Base-by-base conservation (phyloP, 92 coral and sea anemone species). In the Anthopleura xanthogrammica region DNA sequence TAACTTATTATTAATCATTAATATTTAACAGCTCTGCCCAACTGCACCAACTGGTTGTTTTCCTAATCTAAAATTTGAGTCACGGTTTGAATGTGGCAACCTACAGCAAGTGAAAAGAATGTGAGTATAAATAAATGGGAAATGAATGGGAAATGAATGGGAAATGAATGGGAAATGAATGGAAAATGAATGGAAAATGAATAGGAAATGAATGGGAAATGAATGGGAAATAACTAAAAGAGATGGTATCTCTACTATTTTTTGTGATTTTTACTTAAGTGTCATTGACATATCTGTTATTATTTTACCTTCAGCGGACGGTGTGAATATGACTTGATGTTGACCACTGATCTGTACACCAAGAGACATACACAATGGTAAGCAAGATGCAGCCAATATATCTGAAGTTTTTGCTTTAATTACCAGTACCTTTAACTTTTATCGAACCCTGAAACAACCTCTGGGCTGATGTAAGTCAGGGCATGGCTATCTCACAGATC, bases 51-150 rank as follows among this genome's bases (percentile, higher is more conserved):
- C 89, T 43, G 98, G 98, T 6, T 93, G 98, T 82, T 86, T 97
- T 7, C 98, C 98, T 66, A 83, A 91, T 77, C 84, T 96, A 52
- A 87, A 88, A 71, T 95, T 95, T 85, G 98, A 95, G 83, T 95
- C 98, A 13, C 79, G 98, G 60, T 95, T 95, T 90, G 98, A 95
- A 72, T 94, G 98, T 87, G 99, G 99, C 52, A 96, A 96, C 89
- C 90, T 96, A 39, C 83, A 91, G 80, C 99, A 96, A 78, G 98
- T 95, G 1, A 92, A 90, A 85, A 77, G 99, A 83, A 86, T 92
- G 99, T 94, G 84, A 94, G 99, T 81, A 72, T 36, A 8, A 22
- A 41, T 50, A 36, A n/a, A 56, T 16, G 41, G 19, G 42, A 68
- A 68, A 12, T 23, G 29, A 29, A 68, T 68, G 19, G 19, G 7